A percentile compares a stretch with the other conserved stretches of the same genome.
phyloP scores from a whole-genome alignment of 2,888 invertebrate genomes.

The Seira musarum region DNA sequence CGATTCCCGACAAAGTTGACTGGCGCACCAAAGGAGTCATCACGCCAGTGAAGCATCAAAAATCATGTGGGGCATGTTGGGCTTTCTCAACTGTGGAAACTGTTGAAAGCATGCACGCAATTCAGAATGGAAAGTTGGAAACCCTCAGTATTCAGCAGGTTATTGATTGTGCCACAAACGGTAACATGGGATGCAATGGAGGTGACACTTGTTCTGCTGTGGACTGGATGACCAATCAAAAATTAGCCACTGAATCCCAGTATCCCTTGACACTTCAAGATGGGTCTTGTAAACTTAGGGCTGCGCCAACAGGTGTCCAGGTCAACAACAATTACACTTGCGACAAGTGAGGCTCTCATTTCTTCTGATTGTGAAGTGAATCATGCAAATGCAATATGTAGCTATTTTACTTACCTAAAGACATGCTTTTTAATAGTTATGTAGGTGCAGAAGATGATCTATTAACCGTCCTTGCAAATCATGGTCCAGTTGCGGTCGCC shows the following conservation, averaged over 20 bases:
- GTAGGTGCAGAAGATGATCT: constrained; percentile 79
- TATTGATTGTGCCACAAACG: constrained; percentile 84
- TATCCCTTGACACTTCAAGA: constrained; percentile 68
- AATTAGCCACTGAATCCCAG: constrained; percentile 63
- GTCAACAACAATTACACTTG: constrained; percentile 77
- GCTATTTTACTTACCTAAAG: neutral
- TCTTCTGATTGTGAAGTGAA: neutral
- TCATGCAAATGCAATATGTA: neutral
- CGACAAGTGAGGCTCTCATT: constrained; percentile 76
- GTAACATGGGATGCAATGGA: constrained; percentile 84
- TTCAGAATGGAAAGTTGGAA: constrained; percentile 77
- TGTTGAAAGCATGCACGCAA: constrained; percentile 84
- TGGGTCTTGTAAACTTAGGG: constrained; percentile 54
- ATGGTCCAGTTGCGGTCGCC: constrained; percentile 86
- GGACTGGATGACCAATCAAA: constrained; percentile 77
- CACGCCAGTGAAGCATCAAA: constrained; percentile 81
- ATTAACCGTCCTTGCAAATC: constrained; percentile 76
- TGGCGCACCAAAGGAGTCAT: constrained; percentile 80
- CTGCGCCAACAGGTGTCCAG: constrained; percentile 72
- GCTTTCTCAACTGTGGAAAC: constrained; percentile 85
- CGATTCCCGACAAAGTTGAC: constrained; percentile 75
- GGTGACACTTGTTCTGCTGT: constrained; percentile 87
- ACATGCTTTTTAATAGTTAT: constrained; percentile 77
- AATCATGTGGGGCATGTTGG: constrained; percentile 89
- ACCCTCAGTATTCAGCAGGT: constrained; percentile 83